Percentiles rank a stretch among this genome's conserved stretches.
These are phyloP conservation scores for Chaenodraco wilsoni DNA, from an alignment of 2,797 vertebrate genomes.

Conservation along the genomic window DNA sequence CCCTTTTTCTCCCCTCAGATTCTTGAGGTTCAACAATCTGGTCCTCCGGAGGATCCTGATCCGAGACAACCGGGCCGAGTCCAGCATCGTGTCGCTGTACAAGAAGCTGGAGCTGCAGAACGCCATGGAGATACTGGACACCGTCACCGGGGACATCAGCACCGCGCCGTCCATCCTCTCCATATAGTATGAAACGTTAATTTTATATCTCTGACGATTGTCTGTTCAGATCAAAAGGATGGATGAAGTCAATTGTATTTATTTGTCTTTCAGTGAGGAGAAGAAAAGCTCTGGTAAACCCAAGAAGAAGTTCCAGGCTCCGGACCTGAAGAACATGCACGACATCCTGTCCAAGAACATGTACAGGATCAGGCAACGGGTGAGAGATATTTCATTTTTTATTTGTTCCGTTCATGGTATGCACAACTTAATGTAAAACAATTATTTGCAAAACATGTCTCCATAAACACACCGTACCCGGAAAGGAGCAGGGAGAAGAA, in stretches of 20 bases:
- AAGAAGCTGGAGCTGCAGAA: conserved; percentile 98
- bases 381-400: conserved; percentile 71
- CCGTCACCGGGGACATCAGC: conserved; percentile 88
- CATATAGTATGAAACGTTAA: conserved; percentile 83
- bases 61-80: conserved; percentile 91
- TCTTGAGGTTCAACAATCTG: conserved; percentile 94
- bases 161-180: conserved; percentile 87
- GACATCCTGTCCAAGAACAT: conserved; percentile 96
- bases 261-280: conserved; percentile 79
- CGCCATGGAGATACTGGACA: conserved; percentile 95
- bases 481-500: too few relatives aligned
- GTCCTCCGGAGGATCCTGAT: conserved; percentile 92
- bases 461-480: too few relatives aligned
- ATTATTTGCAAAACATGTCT: too few relatives aligned
- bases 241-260: conserved; percentile 6
- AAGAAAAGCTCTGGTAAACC: conserved; percentile 79
- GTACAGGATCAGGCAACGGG: conserved; percentile 95
- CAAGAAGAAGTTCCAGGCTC: conserved; percentile 83
- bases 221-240: neutral
- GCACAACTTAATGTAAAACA: too few relatives aligned
- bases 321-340: conserved; percentile 90
- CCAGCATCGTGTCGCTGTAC: conserved; percentile 95
- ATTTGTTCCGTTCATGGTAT: too few relatives aligned
- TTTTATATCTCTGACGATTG: neutral
- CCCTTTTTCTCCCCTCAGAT: conserved; percentile 80